phyloP scores from a whole-genome alignment of 2,888 invertebrate species.

The Lasioglossum vierecki region DNA sequence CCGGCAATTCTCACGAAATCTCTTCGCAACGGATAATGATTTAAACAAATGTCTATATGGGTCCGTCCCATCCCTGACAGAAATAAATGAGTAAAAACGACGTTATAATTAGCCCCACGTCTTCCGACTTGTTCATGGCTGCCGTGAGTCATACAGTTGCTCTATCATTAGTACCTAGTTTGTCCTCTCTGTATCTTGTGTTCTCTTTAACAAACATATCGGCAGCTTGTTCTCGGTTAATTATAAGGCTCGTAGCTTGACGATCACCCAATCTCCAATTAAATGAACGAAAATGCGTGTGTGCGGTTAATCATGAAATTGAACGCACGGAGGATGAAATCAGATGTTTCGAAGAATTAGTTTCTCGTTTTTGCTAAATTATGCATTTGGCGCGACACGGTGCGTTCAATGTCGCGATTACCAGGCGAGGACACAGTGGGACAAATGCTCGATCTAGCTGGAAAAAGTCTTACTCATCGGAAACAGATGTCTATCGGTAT shows the following conservation, averaged over 20 bases:
- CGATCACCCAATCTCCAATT: neutral
- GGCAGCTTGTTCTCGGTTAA: neutral
- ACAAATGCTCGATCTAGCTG: too few relatives aligned
- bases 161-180: constrained; percentile 4
- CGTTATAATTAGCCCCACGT: constrained; percentile 2
- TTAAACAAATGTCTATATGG: neutral
- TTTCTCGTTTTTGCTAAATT: neutral
- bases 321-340: neutral
- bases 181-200: neutral
- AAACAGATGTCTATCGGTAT: too few relatives aligned
- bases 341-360: neutral
- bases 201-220: neutral
- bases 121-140: neutral
- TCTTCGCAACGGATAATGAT: neutral
- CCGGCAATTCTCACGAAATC: neutral
- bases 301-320: neutral
- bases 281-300: neutral
- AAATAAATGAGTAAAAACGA: neutral
- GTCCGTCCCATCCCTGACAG: neutral
- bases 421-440: neutral
- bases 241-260: neutral
- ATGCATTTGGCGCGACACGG: neutral
- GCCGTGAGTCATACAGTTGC: neutral
- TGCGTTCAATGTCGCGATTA: neutral
- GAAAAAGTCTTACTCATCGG: too few relatives aligned